Evolutionary conservation across 2,113 vertebrate genomes (phyloP).

Genomic region (Camelus bactrianus): DNA sequence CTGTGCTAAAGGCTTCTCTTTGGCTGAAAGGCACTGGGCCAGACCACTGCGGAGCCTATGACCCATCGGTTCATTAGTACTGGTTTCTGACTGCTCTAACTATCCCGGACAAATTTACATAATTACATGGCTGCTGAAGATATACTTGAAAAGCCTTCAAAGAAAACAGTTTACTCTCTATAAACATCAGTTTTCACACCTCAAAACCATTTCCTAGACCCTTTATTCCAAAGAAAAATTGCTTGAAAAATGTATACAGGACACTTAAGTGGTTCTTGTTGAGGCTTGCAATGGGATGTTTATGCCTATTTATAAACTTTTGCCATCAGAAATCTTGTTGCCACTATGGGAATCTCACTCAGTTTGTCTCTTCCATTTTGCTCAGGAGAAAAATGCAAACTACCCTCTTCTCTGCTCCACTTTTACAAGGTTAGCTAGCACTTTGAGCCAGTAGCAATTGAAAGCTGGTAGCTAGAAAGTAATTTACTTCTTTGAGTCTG

Average conservation of each 20-base stretch:
- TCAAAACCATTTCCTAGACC: slow-evolving; percentile 73
- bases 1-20: not conserved
- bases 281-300: slow-evolving; percentile 64
- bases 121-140: slow-evolving; percentile 58
- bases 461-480: slow-evolving; percentile 70
- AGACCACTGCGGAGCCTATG: not conserved
- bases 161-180: slow-evolving; percentile 73
- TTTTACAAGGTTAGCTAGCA: slow-evolving; percentile 38
- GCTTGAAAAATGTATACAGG: slow-evolving; percentile 70
- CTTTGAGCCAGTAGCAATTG: slow-evolving; percentile 62
- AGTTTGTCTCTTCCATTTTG: slow-evolving; percentile 39
- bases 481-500: slow-evolving; percentile 71
- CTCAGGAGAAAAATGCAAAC: slow-evolving; percentile 61
- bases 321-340: slow-evolving; percentile 28
- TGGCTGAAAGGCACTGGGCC: not conserved
- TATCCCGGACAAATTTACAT: slow-evolving; percentile 59
- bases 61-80: slow-evolving; percentile 25
- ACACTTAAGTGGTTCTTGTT: slow-evolving; percentile 66
- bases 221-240: slow-evolving; percentile 78
- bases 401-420: not conserved
- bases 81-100: slow-evolving; percentile 57
- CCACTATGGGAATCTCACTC: slow-evolving; percentile 34
- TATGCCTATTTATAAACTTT: slow-evolving; percentile 75
- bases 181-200: slow-evolving; percentile 79
- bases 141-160: slow-evolving; percentile 76